Evolutionary conservation across 2,797 vertebrate species (phyloP), one percentile per base, ranked within the genome.

Genomic region (Pelodytes ibericus): DNA sequence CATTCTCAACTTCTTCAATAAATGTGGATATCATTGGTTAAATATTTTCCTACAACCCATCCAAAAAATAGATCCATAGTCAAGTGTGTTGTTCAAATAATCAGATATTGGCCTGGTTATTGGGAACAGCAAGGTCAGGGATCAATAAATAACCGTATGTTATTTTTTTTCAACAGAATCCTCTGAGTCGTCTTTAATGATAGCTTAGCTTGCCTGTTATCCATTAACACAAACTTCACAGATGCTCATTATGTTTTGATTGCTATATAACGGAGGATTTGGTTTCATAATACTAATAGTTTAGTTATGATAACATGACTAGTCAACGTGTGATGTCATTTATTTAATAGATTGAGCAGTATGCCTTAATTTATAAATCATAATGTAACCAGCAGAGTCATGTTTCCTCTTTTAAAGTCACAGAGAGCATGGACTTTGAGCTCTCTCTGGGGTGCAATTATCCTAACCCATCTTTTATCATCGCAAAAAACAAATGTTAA

Each of bases 271-370:
- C 3, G 41, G 3, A 13, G 41, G 41, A 13, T 44, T 16, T 8
- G 8, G 7, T 13, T 44, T 44, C n/a, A n/a, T 20, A 8, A 8
- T 53, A 53, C 49, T n/a, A 1, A 53, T 53, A 20, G 49, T 53
- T 53, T 53, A 53, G 56, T 58, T 26, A 25, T 58, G 56, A 16
- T 26, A 58, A 29, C 13, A 58, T 53, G 49, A 53, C 8, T 53
- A 15, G 49, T 7, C 18, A 44, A 44, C 18, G 13, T 44, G 11
- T 44, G 9, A 22, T 22, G 9, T 53, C 5, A 53, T 53, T 24
- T 44, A 16, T 44, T 53, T 53, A 53, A 24, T 53, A 53, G 49
- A 24, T 24, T 11, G 10, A 22, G 49, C 49, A 24, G 49, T n/a
- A 47, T 1, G n/a, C 49, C 7, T 53, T 7, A 24, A 20, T n/a